Conservation (phyloP, 2,888 invertebrate species). For the Ectemnius lituratus region DNA sequence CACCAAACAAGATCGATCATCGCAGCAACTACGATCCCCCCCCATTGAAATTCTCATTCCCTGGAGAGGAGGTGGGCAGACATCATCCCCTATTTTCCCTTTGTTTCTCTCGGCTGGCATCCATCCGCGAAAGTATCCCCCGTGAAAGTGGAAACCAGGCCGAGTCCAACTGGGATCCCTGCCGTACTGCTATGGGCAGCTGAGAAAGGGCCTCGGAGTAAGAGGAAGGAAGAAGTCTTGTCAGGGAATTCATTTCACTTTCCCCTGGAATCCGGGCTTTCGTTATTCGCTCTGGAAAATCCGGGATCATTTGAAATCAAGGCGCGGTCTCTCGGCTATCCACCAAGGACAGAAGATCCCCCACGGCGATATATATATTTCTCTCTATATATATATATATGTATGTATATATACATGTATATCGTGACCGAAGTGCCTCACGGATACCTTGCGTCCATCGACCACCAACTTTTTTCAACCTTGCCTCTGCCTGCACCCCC, state of each 20-base stretch:
- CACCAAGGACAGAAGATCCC: not conserved
- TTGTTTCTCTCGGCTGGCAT: not conserved
- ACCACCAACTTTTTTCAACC: constrained; percentile 27
- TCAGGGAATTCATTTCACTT: constrained; percentile 65
- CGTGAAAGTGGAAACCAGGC: constrained; percentile 9
- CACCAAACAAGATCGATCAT: constrained; percentile 46
- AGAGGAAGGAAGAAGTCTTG: constrained; percentile 20
- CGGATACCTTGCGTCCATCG: constrained; percentile 52
- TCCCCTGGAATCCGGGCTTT: constrained; percentile 33
- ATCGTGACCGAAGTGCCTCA: constrained; percentile 41
- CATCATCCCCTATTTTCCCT: not conserved
- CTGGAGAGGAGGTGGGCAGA: constrained; percentile 10
- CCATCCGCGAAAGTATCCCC: constrained; percentile 15
- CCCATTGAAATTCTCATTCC: constrained; percentile 36
- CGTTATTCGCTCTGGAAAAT: constrained; percentile 61
- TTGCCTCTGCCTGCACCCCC: constrained; percentile 3
- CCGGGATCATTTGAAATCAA: constrained; percentile 68
- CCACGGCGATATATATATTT: not conserved
- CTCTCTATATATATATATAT: not conserved
- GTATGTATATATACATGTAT: constrained; percentile 2
- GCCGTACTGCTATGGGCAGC: not conserved
- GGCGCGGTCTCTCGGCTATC: constrained; percentile 43
- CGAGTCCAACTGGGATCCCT: not conserved
- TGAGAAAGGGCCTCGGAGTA: too few species aligned
- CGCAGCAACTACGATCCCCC: constrained; percentile 27